These are phyloP conservation scores for Leptobrachium leishanense DNA, from an alignment of 2,113 vertebrate genomes.

Conservation along the genomic window DNA sequence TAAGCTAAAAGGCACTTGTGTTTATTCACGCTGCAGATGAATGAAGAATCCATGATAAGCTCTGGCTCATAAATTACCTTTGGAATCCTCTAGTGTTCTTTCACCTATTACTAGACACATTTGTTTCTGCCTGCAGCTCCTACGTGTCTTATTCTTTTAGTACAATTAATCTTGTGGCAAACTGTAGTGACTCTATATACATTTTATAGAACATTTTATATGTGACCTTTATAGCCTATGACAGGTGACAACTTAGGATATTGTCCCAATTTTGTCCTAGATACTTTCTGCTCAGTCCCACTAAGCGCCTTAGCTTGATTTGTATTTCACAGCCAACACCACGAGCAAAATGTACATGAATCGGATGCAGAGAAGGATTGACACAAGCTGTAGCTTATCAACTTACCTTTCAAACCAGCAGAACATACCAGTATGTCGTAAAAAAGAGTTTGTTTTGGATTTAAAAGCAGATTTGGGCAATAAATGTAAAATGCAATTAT, in stretches of 20 bases:
- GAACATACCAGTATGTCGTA: too few relatives aligned
- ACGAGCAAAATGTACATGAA: background rate
- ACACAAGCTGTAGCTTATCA: too few relatives aligned
- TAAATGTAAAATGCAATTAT: too few relatives aligned
- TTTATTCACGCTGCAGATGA: slow-evolving; percentile 22
- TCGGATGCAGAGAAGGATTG: too few relatives aligned
- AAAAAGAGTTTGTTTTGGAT: too few relatives aligned
- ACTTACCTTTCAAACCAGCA: too few relatives aligned
- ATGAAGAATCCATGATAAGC: slow-evolving; percentile 6
- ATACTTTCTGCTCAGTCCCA: background rate
- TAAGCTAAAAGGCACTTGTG: slow-evolving; percentile 24
- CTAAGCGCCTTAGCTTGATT: background rate
- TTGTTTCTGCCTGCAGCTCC: slow-evolving; percentile 6
- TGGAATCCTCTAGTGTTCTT: slow-evolving; percentile 27
- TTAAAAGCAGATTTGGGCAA: too few relatives aligned
- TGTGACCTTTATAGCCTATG: background rate
- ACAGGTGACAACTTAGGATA: background rate
- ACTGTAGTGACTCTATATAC: background rate
- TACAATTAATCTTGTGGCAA: slow-evolving; percentile 13
- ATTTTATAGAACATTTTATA: background rate
- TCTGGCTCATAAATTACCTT: slow-evolving; percentile 36
- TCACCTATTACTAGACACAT: slow-evolving; percentile 16
- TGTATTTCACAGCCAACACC: too few relatives aligned
- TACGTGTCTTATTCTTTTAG: slow-evolving; percentile 25
- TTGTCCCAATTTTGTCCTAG: slow-evolving; percentile 1